These are phyloP conservation scores for Pygmarrhopalites habei DNA, from an alignment of 1,140 invertebrate genomes.

Conservation along the genomic window DNA sequence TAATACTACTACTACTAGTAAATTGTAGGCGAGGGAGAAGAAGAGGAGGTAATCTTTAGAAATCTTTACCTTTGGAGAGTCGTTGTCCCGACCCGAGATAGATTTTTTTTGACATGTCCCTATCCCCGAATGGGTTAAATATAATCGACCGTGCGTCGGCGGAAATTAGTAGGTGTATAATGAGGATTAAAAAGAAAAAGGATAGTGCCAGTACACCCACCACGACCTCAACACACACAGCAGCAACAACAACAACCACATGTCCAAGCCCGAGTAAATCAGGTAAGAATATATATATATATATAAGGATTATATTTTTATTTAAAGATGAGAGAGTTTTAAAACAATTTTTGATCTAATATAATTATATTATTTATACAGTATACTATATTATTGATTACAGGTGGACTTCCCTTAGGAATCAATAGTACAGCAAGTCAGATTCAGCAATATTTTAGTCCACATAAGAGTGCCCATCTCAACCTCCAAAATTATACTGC, in stretches of 20 bases:
- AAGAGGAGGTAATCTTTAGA: too few species aligned
- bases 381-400: too few species aligned
- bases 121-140: slow-evolving; percentile 17
- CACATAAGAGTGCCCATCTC: too few species aligned
- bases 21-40: too few species aligned
- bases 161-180: slow-evolving; percentile 38
- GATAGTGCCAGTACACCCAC: slow-evolving; percentile 11
- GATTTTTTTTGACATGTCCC: background rate
- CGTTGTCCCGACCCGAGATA: background rate
- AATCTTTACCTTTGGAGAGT: too few species aligned
- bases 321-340: background rate
- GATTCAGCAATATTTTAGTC: too few species aligned
- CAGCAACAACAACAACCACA: slow-evolving; percentile 7
- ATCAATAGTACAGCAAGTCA: too few species aligned
- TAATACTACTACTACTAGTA: too few species aligned
- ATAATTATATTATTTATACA: too few species aligned
- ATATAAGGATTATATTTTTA: background rate
- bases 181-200: slow-evolving; percentile 37
- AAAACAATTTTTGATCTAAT: background rate
- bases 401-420: too few species aligned
- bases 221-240: background rate
- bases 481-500: too few species aligned
- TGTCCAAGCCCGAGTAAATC: background rate
- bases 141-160: slow-evolving; percentile 38
- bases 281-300: background rate